These are phyloP conservation scores for Brachypalpus laphriformis DNA, from an alignment of 2,888 invertebrate genomes.

Conservation along the genomic window DNA sequence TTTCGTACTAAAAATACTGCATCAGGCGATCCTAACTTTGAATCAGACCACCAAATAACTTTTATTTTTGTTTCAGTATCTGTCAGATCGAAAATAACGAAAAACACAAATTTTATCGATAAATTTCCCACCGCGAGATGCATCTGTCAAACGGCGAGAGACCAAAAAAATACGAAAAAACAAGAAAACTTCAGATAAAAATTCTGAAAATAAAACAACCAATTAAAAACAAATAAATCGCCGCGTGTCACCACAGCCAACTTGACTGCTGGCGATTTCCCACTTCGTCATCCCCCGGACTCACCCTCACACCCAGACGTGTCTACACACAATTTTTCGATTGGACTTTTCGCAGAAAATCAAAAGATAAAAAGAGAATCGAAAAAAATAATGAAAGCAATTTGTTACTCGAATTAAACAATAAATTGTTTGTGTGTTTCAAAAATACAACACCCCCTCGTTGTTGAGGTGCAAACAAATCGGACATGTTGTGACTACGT, in stretches of 20 bases:
- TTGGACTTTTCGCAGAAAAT: constrained; percentile 40
- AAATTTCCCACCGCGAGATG: constrained; percentile 60
- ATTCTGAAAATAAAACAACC: constrained; percentile 60
- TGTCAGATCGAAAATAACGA: constrained; percentile 38
- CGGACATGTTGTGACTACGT: constrained; percentile 54
- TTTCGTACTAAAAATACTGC: constrained; percentile 50
- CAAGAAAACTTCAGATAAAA: constrained; percentile 18
- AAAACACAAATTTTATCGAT: constrained; percentile 55
- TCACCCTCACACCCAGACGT: constrained; percentile 50
- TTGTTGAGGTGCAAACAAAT: not conserved
- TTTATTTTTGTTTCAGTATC: constrained; percentile 38
- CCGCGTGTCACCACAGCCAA: constrained; percentile 43
- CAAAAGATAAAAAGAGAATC: not conserved
- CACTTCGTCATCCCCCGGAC: not conserved
- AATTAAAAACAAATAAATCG: constrained; percentile 69
- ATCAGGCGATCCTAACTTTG: constrained; percentile 55
- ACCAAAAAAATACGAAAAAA: constrained; percentile 13
- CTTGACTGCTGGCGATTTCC: constrained; percentile 41
- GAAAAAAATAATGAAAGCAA: constrained; percentile 34
- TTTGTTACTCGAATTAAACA: constrained; percentile 53
- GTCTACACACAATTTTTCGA: constrained; percentile 49
- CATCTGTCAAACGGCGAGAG: constrained; percentile 47
- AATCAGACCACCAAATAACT: constrained; percentile 42
- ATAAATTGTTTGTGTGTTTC: constrained; percentile 55
- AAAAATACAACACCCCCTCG: constrained; percentile 20